These are phyloP conservation scores for Hozukius guyotensis DNA, from an alignment of 2,797 vertebrate species.

Conservation along the genomic window DNA sequence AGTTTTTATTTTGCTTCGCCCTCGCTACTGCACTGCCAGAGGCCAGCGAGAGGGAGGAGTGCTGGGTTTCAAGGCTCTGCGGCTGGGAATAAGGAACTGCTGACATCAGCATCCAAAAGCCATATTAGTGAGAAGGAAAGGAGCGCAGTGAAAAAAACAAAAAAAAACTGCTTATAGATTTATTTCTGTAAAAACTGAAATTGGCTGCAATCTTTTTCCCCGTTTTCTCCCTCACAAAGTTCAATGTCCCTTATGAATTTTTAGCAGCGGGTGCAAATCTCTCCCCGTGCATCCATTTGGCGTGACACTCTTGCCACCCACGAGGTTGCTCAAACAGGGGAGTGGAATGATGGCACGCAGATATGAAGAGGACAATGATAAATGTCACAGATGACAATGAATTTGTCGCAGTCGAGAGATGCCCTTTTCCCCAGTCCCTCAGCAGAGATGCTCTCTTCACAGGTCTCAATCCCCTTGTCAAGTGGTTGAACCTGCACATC, in stretches of 20 bases:
- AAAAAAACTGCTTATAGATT: conserved; percentile 72
- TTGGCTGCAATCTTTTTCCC: conserved; percentile 34
- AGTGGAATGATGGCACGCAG: conserved; percentile 45
- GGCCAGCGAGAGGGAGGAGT: conserved; percentile 40
- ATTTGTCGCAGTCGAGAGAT: conserved; percentile 73
- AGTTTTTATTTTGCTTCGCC: conserved; percentile 52
- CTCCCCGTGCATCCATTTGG: conserved; percentile 14
- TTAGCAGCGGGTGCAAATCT: conserved; percentile 41
- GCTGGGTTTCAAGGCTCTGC: conserved; percentile 46
- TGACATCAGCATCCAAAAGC: conserved; percentile 77
- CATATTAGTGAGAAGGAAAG: conserved; percentile 61
- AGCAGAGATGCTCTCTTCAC: conserved; percentile 69
- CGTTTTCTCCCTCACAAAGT: conserved; percentile 9
- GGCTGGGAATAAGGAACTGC: conserved; percentile 62
- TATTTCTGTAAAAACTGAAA: conserved; percentile 70
- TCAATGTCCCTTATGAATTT: conserved; percentile 45
- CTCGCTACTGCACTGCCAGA: conserved; percentile 42
- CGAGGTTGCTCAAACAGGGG: conserved; percentile 27
- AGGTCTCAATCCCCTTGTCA: conserved; percentile 79
- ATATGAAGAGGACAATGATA: conserved; percentile 72
- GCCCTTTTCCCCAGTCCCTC: conserved; percentile 81
- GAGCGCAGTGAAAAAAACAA: conserved; percentile 51
- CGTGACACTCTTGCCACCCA: conserved; percentile 26
- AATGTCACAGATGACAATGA: conserved; percentile 83
- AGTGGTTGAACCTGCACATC: conserved; percentile 81